phyloP scores from a whole-genome alignment of 2,113 vertebrate genomes.

The Rhadina sibilatrix region DNA sequence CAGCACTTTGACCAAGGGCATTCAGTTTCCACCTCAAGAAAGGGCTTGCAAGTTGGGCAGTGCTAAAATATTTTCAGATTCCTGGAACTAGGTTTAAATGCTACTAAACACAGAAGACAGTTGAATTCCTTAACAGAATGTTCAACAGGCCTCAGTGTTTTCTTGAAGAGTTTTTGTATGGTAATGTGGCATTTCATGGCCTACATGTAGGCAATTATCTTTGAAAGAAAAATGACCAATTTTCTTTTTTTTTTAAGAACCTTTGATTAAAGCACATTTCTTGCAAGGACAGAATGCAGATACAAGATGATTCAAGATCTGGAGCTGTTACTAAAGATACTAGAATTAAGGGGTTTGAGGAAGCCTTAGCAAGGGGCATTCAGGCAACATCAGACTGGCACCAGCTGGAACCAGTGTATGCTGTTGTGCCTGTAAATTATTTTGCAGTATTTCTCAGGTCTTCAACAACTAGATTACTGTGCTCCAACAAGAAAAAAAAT shows the following conservation, averaged over 20 bases:
- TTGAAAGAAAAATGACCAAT: constrained; percentile 24
- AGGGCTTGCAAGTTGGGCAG: neutral
- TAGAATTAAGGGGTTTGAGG: neutral
- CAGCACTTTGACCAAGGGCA: neutral
- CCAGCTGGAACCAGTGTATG: neutral
- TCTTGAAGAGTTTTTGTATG: constrained; percentile 63
- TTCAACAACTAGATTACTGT: neutral
- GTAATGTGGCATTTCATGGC: constrained; percentile 66
- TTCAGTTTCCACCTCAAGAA: neutral
- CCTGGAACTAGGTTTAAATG: neutral
- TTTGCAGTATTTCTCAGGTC: neutral
- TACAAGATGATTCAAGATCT: neutral
- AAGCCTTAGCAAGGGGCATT: neutral
- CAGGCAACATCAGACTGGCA: neutral
- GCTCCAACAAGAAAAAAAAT: neutral
- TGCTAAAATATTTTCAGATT: neutral
- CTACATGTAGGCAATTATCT: constrained; percentile 40
- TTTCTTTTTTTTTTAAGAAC: neutral
- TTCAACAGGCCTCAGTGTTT: neutral
- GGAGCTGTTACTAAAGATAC: neutral
- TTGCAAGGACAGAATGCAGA: neutral
- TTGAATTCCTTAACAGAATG: constrained; percentile 9
- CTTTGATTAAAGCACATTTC: constrained; percentile 27
- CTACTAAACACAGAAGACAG: neutral
- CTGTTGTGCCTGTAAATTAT: neutral